These are phyloP conservation scores for Macrotus californicus DNA, from an alignment of 2,113 vertebrate genomes.

Conservation along the genomic window DNA sequence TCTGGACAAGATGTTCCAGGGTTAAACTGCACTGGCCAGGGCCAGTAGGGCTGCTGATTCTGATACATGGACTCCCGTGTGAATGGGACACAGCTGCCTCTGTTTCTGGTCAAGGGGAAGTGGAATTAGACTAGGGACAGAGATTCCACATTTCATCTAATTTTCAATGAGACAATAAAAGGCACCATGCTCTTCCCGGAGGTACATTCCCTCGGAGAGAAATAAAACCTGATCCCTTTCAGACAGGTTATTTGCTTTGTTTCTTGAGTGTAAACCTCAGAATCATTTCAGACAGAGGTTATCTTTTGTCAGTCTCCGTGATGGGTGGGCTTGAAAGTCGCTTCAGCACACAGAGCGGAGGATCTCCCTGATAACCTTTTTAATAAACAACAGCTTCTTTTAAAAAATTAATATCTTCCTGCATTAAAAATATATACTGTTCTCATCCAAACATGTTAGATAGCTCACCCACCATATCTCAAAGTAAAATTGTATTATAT, in stretches of 20 bases:
- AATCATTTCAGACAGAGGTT: neutral
- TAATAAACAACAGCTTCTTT: neutral
- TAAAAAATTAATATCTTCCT: neutral
- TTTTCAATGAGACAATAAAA: neutral
- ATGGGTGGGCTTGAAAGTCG: neutral
- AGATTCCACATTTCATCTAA: neutral
- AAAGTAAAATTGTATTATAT: neutral
- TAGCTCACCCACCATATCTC: neutral
- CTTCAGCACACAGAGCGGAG: neutral
- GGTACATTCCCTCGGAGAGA: neutral
- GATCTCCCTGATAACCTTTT: neutral
- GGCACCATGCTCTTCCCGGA: neutral
- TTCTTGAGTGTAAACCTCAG: neutral
- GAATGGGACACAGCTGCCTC: neutral
- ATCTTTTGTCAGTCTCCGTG: neutral
- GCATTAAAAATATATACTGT: neutral
- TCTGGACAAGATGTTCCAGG: neutral
- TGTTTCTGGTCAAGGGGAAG: neutral
- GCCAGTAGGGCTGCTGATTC: neutral
- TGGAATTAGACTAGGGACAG: neutral
- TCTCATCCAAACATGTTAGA: neutral
- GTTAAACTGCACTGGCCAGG: neutral
- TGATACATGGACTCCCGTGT: neutral
- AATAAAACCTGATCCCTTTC: neutral
- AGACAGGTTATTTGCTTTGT: neutral